A percentile compares a stretch with the other conserved stretches of the same genome.
These are phyloP conservation scores for Capreolus pygargus DNA, from an alignment of 2,113 vertebrate genomes.

Conservation along the genomic window DNA sequence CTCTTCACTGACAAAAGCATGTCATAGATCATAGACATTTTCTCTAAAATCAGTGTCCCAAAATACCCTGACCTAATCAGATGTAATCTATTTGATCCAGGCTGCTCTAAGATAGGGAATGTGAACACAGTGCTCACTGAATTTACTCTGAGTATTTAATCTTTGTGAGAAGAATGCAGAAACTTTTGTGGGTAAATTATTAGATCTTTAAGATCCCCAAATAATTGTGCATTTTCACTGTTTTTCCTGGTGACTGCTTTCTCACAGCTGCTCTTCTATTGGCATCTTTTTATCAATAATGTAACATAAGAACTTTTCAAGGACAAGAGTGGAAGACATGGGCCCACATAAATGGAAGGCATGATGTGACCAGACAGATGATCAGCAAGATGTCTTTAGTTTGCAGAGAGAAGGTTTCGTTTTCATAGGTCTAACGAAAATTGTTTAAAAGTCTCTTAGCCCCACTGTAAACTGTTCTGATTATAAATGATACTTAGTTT, in stretches of 20 bases:
- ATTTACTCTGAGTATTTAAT: background rate
- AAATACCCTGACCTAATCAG: background rate
- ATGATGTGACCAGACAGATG: constrained; percentile 44
- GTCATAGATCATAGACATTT: background rate
- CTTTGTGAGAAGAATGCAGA: background rate
- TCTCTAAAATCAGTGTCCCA: background rate
- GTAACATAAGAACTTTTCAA: background rate
- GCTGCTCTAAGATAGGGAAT: background rate
- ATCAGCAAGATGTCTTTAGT: constrained; percentile 20
- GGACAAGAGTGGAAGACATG: background rate
- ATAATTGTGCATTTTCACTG: background rate
- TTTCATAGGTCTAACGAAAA: constrained; percentile 41
- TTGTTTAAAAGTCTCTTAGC: constrained; percentile 20
- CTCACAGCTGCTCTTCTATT: background rate
- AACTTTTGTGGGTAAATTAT: background rate
- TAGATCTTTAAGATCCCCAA: background rate
- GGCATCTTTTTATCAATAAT: background rate
- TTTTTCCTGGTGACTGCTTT: background rate
- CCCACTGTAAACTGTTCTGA: background rate
- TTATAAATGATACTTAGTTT: background rate
- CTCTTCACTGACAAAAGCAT: background rate
- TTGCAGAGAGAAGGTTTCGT: constrained; percentile 62
- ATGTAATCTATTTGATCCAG: background rate
- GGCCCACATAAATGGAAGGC: background rate
- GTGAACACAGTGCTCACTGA: background rate